Evolutionary conservation across 2,113 vertebrate genomes (phyloP).

Genomic region (Notarius lentiginosus): DNA sequence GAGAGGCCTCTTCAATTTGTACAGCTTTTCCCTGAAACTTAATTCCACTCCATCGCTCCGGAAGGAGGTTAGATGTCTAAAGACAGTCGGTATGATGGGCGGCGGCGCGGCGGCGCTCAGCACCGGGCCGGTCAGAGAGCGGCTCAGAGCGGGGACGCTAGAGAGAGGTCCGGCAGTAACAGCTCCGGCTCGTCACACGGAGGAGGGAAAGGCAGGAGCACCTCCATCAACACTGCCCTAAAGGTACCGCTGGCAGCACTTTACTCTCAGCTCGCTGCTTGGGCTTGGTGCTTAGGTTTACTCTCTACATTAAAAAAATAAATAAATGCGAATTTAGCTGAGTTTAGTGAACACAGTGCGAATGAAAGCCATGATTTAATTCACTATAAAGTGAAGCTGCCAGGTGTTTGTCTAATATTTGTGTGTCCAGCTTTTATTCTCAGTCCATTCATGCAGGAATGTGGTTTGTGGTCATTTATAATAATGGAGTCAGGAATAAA

Average conservation of each 20-base stretch:
- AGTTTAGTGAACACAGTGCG: not conserved
- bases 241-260: slow-evolving; percentile 62
- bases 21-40: not conserved
- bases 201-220: slow-evolving; percentile 74
- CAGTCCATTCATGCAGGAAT: too few relatives aligned
- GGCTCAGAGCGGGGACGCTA: slow-evolving; percentile 70
- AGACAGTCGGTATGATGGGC: slow-evolving; percentile 74
- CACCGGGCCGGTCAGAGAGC: slow-evolving; percentile 70
- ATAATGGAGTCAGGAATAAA: not conserved
- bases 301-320: too few relatives aligned
- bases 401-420: not conserved
- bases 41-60: not conserved
- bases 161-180: slow-evolving; percentile 79
- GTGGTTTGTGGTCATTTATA: not conserved
- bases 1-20: slow-evolving; percentile 47
- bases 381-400: not conserved
- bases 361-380: too few relatives aligned
- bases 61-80: slow-evolving; percentile 70
- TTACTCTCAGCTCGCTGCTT: not conserved
- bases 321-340: not conserved
- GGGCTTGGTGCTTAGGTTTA: not conserved
- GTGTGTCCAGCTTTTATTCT: not conserved
- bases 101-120: slow-evolving; percentile 73
- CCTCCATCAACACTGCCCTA: slow-evolving; percentile 59
- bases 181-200: slow-evolving; percentile 79